Evolutionary conservation across 1,140 invertebrate species (phyloP).

Genomic region (Palaemon carinicauda): DNA sequence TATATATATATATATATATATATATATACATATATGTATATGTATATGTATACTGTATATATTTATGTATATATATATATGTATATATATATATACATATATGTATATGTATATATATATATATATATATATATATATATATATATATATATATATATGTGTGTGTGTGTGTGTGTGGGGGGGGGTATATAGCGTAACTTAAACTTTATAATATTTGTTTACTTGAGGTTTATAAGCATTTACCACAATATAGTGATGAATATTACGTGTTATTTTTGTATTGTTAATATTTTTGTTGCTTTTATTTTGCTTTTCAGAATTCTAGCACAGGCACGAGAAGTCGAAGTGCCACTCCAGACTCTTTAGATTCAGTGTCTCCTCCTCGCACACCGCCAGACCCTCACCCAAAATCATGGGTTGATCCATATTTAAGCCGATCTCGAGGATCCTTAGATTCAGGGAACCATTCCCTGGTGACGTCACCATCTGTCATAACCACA

Average conservation of each 20-base stretch:
- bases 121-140: no score
- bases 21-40: no score
- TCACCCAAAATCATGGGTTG: slow-evolving; percentile 50
- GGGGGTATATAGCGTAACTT: neutral
- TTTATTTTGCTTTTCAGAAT: neutral
- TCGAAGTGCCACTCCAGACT: slow-evolving; percentile 86
- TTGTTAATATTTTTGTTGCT: neutral
- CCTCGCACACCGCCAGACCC: slow-evolving; percentile 61
- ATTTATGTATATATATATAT: no score
- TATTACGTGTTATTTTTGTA: neutral
- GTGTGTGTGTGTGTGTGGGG: no score
- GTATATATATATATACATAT: no score
- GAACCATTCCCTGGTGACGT: slow-evolving; percentile 42
- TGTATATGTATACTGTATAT: no score
- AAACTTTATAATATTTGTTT: neutral
- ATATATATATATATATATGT: no score
- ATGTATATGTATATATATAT: no score
- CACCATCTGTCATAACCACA: slow-evolving; percentile 28
- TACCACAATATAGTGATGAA: neutral
- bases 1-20: no score
- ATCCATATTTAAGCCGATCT: slow-evolving; percentile 55
- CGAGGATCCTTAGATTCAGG: slow-evolving; percentile 50
- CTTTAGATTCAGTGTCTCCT: slow-evolving; percentile 70
- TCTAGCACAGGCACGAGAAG: slow-evolving; percentile 78
- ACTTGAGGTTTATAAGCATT: neutral